Conservation (phyloP, 2,888 invertebrate genomes). For the Dynastes hyllus region DNA sequence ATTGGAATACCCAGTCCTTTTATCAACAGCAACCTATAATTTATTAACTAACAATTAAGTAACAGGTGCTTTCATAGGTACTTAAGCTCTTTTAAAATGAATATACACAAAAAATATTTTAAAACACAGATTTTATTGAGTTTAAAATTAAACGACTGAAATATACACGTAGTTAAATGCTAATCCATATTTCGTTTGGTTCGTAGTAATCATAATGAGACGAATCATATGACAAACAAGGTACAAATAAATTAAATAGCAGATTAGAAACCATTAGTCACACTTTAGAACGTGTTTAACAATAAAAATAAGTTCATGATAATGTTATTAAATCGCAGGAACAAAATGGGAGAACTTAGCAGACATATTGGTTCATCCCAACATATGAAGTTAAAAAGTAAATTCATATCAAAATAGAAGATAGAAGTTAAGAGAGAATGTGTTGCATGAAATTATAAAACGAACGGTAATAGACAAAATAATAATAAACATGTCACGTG, state of each 20-base stretch:
- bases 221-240: conserved; percentile 65
- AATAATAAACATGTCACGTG: conserved; percentile 29
- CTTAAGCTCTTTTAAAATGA: too few relatives aligned
- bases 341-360: background rate
- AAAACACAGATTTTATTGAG: too few relatives aligned
- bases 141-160: too few relatives aligned
- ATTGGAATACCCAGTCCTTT: too few relatives aligned
- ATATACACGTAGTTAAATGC: too few relatives aligned
- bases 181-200: too few relatives aligned
- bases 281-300: background rate
- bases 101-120: too few relatives aligned
- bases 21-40: too few relatives aligned
- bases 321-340: background rate
- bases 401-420: background rate
- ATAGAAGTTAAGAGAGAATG: background rate
- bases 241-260: background rate
- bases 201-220: conserved; percentile 61
- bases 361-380: conserved; percentile 8
- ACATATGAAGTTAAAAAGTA: background rate
- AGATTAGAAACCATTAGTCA: background rate
- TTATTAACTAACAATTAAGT: too few relatives aligned
- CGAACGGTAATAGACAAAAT: background rate
- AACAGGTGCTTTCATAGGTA: too few relatives aligned
- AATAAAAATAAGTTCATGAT: conserved; percentile 3
- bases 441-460: background rate